Evolutionary conservation across 2,113 vertebrate species (phyloP), one percentile per base, ranked within the genome.

Genomic region (Pomatorhinus ruficollis): DNA sequence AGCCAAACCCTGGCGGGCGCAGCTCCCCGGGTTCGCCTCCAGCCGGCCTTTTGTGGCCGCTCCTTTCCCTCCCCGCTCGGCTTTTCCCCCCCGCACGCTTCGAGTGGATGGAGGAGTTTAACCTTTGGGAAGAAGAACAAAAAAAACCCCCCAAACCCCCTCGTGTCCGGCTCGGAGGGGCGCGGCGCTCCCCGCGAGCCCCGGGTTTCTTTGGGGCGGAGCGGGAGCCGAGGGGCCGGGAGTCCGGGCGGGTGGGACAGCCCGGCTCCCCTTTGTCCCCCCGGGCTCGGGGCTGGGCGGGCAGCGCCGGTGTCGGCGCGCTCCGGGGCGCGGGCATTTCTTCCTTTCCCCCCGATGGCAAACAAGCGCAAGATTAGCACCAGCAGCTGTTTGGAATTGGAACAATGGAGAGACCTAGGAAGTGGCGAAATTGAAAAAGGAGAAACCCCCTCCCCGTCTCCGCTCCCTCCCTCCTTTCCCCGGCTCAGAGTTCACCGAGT

Each of bases 401-500:
- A 97, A 98, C 98, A 98, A 98, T 98, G 95, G 97, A 59, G 76
- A 97, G 97, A 96, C 97, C 97, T 94, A 96, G 97, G 98, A 98
- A 98, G 97, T 97, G 93, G 54, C 92, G 97, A 97, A 95, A 96
- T 98, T 95, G 95, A 92, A 94, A 77, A 97, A 92, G 87, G 93
- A 88, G 91, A 89, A 50, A 9, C 7, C 5, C 60, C 65, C 83
- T 21, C 42, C 63, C 20, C n/a, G n/a, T n/a, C n/a, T n/a, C n/a
- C n/a, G n/a, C n/a, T 44, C 15, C 27, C 13, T 4, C 9, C 8
- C 37, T 39, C 39, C 10, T 15, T 42, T 42, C 72, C 95, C 90
- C 81, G 56, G 97, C 91, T 96, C 96, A 97, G 96, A 94, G 97
- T 96, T 97, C 97, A 88, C 79, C 57, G 92, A 96, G 97, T 96